Percentiles rank a stretch among this genome's conserved stretches.
Conservation (phyloP, 2,797 vertebrate species). For the Hippoglossus hippoglossus region DNA sequence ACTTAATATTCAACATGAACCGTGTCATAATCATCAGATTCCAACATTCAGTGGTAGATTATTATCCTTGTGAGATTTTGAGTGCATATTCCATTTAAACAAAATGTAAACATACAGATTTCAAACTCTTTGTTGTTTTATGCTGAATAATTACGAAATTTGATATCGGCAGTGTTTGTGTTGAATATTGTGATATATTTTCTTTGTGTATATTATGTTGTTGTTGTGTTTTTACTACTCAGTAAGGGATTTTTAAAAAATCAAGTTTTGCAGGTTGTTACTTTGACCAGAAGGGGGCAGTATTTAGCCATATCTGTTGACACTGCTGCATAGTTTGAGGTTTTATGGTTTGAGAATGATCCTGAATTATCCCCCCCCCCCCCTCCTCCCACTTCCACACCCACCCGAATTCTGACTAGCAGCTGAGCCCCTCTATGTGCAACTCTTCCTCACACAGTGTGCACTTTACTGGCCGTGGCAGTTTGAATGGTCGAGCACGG, state of each 20-base stretch:
- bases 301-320: conserved; percentile 27
- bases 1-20: neutral
- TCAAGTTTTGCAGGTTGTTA: neutral
- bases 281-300: conserved; percentile 65
- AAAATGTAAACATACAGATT: too few species aligned
- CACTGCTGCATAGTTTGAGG: neutral
- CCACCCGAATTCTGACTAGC: too few species aligned
- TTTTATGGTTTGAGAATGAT: conserved; percentile 15
- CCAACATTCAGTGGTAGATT: neutral
- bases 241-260: neutral
- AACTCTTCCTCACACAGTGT: neutral
- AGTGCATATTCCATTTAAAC: neutral
- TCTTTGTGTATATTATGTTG: neutral
- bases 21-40: neutral
- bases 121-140: too few species aligned
- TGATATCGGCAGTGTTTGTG: neutral
- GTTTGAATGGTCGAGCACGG: neutral
- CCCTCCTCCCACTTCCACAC: neutral
- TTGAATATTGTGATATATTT: neutral
- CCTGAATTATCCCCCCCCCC: neutral
- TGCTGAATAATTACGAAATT: neutral
- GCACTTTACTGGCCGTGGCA: neutral
- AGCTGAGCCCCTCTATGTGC: neutral
- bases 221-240: neutral
- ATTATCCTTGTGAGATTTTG: neutral